Conservation (phyloP, 2,113 vertebrate genomes). For the Sclerurus mexicanus region DNA sequence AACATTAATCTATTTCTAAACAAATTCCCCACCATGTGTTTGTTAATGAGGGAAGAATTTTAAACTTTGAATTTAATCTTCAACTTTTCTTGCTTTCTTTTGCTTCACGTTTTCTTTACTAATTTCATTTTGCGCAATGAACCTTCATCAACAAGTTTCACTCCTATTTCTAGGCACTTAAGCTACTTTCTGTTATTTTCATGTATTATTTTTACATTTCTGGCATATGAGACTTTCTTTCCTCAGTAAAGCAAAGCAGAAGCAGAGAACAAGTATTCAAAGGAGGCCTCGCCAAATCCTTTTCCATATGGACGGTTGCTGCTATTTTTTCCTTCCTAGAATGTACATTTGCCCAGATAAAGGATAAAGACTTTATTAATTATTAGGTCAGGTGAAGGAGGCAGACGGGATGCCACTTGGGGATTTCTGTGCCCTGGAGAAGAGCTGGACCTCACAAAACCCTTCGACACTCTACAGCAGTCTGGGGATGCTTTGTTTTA, state of each 20-base stretch:
- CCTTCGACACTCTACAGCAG: background rate
- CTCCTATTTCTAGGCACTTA: background rate
- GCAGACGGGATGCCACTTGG: background rate
- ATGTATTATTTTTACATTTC: background rate
- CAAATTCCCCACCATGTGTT: background rate
- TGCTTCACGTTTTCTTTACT: background rate
- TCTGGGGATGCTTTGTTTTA: background rate
- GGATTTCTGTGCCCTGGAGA: background rate
- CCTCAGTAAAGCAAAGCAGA: background rate
- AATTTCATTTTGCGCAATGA: background rate
- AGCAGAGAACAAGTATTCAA: background rate
- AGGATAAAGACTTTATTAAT: background rate
- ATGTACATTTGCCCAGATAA: background rate
- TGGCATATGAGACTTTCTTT: background rate
- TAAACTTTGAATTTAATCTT: conserved; percentile 13
- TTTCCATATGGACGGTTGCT: background rate
- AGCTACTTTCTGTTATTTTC: background rate
- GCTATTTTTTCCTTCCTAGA: background rate
- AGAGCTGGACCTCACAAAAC: background rate
- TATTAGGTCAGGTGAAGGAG: background rate
- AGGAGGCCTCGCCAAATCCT: background rate
- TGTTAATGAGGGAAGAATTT: conserved; percentile 14
- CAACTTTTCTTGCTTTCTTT: background rate
- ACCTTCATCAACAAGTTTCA: background rate
- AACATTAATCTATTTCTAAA: conserved; percentile 37